Evolutionary conservation across 2,797 vertebrate genomes (phyloP).

Genomic region (Heliangelus exortis): DNA sequence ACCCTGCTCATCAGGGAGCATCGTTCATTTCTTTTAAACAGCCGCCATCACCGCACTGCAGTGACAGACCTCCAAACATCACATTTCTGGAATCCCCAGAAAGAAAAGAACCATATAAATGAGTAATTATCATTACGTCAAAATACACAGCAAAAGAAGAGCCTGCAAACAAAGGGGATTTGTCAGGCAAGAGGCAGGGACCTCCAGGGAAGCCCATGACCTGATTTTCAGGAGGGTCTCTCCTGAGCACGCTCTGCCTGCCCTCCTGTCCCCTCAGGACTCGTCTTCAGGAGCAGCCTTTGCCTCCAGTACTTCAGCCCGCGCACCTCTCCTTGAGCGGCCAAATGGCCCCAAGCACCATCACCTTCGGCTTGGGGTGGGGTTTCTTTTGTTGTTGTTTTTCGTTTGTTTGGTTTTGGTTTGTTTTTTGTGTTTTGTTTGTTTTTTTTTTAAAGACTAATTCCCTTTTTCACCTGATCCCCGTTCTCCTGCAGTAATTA

Average conservation of each 20-base stretch:
- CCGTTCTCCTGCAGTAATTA: not conserved
- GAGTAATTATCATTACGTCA: not conserved
- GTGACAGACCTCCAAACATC: not conserved
- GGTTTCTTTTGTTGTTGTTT: too few relatives aligned
- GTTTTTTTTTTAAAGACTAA: not conserved
- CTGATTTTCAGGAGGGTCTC: not conserved
- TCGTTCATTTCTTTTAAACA: not conserved
- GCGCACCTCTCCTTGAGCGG: too few relatives aligned
- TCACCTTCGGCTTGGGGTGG: fast-evolving
- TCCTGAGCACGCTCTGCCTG: too few relatives aligned
- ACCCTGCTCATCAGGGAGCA: not conserved
- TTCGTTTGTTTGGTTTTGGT: too few relatives aligned
- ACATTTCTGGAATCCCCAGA: not conserved
- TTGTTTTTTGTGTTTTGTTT: too few relatives aligned
- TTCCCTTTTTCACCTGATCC: not conserved
- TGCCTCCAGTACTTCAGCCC: too few relatives aligned
- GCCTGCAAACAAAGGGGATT: not conserved
- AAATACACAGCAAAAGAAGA: not conserved
- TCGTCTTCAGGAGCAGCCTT: too few relatives aligned
- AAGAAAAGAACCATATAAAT: not conserved
- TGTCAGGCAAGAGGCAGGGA: not conserved
- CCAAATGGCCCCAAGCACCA: not conserved
- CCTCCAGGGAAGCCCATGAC: not conserved
- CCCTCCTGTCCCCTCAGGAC: too few relatives aligned
- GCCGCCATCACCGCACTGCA: not conserved